A percentile compares a stretch with the other conserved stretches of the same genome.
Evolutionary conservation across 2,888 invertebrate species (phyloP).

Genomic region (Mythimna albipuncta): DNA sequence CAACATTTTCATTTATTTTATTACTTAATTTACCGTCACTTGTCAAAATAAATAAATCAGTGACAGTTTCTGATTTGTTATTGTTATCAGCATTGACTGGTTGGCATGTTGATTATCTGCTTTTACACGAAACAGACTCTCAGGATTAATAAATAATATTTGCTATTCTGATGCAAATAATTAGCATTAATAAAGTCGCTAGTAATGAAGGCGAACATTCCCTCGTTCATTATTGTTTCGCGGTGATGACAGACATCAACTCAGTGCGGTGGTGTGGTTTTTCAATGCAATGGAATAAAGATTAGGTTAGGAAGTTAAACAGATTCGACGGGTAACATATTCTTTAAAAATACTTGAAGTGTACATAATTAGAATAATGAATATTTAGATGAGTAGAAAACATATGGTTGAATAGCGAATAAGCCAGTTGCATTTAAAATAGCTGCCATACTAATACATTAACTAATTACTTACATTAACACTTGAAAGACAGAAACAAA

Average conservation of each 20-base stretch:
- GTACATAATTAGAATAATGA: conserved; percentile 14
- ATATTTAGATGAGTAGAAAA: conserved; percentile 24
- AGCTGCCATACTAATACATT: conserved; percentile 11
- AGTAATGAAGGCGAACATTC: conserved; percentile 45
- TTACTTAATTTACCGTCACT: background rate
- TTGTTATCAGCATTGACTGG: conserved; percentile 7
- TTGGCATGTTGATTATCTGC: conserved; percentile 15
- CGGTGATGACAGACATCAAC: conserved; percentile 56
- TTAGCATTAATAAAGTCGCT: conserved; percentile 46
- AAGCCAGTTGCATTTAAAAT: conserved; percentile 25
- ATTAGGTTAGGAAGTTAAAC: conserved; percentile 28
- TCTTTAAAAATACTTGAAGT: conserved; percentile 3
- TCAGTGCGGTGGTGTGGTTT: conserved; percentile 32
- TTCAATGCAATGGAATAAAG: conserved; percentile 34
- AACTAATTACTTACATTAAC: conserved; percentile 23
- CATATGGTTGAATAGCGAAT: conserved; percentile 13
- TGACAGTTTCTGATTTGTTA: background rate
- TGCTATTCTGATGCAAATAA: conserved; percentile 30
- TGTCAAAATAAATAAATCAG: background rate
- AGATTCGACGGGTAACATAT: conserved; percentile 25
- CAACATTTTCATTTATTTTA: background rate
- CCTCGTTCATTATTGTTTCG: conserved; percentile 46
- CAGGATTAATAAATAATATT: conserved; percentile 35
- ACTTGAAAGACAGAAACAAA: conserved; percentile 21
- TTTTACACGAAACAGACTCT: conserved; percentile 16